phyloP scores from a whole-genome alignment of 2,888 invertebrate genomes.

The Neocrepidodera transversa region DNA sequence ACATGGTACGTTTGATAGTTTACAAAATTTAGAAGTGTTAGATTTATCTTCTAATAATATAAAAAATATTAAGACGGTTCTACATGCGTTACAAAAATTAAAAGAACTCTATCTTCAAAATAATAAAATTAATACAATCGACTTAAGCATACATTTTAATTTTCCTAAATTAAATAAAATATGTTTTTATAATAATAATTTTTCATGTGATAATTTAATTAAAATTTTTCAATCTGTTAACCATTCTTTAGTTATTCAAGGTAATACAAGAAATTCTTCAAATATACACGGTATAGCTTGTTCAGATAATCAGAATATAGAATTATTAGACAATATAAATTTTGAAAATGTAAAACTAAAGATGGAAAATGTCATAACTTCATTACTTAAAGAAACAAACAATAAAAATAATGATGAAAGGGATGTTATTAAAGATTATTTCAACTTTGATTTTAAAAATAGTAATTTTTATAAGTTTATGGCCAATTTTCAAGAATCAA shows the following conservation, averaged over 20 bases:
- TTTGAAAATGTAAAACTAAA: background rate
- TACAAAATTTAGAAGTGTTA: constrained; percentile 15
- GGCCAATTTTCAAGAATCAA: constrained; percentile 18
- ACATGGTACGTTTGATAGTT: constrained; percentile 27
- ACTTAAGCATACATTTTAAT: background rate
- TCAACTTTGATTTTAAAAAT: constrained; percentile 23
- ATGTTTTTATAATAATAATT: constrained; percentile 4
- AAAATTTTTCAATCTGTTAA: background rate
- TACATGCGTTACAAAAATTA: constrained; percentile 18
- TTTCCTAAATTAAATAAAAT: background rate
- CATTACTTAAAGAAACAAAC: background rate
- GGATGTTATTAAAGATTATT: constrained; percentile 6
- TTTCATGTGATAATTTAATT: constrained; percentile 4
- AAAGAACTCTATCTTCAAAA: constrained; percentile 18
- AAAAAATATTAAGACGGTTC: constrained; percentile 7
- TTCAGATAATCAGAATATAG: background rate
- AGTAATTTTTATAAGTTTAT: constrained; percentile 30
- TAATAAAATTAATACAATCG: constrained; percentile 17
- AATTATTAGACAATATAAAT: background rate
- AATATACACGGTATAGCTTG: constrained; percentile 10
- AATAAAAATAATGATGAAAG: background rate
- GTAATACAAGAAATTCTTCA: background rate
- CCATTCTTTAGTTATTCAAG: background rate
- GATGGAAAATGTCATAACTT: background rate
- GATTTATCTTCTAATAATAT: no score